Base-by-base conservation (phyloP, 2,888 invertebrate genomes). In the Lumbricus terrestris region DNA sequence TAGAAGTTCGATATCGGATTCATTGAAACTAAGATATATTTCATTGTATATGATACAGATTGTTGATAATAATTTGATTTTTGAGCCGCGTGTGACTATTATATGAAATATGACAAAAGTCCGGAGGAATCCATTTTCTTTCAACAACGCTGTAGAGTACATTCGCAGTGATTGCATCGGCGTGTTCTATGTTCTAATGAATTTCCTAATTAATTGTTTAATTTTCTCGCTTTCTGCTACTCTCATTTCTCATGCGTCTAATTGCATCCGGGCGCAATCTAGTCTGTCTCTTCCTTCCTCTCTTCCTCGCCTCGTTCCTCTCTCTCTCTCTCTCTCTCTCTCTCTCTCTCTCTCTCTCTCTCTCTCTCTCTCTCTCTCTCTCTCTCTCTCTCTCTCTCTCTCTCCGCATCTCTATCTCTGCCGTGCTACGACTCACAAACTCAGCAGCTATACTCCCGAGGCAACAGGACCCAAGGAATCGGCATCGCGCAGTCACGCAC, bases 181-280 rank as follows among this genome's bases (percentile, higher is more conserved):
- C 69, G 69, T 69, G 69, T 69, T n/a, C n/a, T n/a, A n/a, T 8
- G 37, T 37, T 85, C 85, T 85, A 85, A 85, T 85, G 85, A 85
- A 85, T 85, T 85, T 85, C 85, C 85, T 85, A 85, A 85, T 85
- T 85, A 85, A 85, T 85, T 85, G 85, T 85, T 85, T 85, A 85
- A 85, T 85, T 85, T 85, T 34, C 35, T 85, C 85, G 34, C 85
- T 85, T 85, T 69, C 69, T 69, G 69, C 69, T 29, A 11, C 85
- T 85, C 37, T 37, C 85, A 85, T 85, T 85, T 35, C 85, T 85
- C 85, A 85, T 85, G 35, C 85, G 35, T 37, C 85, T 37, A 85
- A 85, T 37, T 85, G 85, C 85, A 34, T 85, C 33, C 85, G 35
- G 35, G 35, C 85, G 69, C 69, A 69, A 69, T 69, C 34, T 85